Base-by-base conservation (phyloP, 2,797 vertebrate genomes). In the Typhlichthys subterraneus region DNA sequence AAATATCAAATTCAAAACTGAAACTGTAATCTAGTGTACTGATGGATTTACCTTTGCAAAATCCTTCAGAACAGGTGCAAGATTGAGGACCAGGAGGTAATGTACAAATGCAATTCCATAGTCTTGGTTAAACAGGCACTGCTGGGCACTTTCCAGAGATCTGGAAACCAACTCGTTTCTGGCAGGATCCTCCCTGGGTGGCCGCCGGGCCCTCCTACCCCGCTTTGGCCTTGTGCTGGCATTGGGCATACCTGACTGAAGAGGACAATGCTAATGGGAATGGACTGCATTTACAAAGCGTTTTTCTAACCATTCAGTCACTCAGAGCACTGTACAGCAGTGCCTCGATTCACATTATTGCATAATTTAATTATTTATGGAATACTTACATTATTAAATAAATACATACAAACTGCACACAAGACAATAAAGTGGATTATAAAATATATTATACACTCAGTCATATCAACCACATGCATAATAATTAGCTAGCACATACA, bases 81-180 rank as follows among this genome's bases (percentile, higher is more conserved):
- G 90, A 87, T 95, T 97, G 65, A 99, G 92, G 58, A 96, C 95
- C 0, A 99, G 91, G 0, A 99, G 95, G 85, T 97, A 98, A 81
- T 99, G 97, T 9, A 96, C 97, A 63, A 97, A 99, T 0, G 97
- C 97, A 2, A 96, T 98, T 64, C 98, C 98, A 73, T 97, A 96
- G 72, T 99, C 97, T 50, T 94, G 94, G 65, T 90, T 89, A 57
- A 94, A 90, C 55, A 98, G 78, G 64, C 96, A 98, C 72, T 97
- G 93, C 77, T 97, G 94, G 0, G 96, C 97, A 70, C 97, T 98
- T 83, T 96, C 95, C 31, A 99, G 60, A 31, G 97, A 98, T 47
- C 91, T 93, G 8, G 94, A 94, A 45, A 99, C 92, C 85, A 99
- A 83, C 76, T 96, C 93, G 7, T 92, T 90, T 62, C 95, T 92